A percentile compares a stretch with the other conserved stretches of the same genome.
Evolutionary conservation across 2,888 invertebrate species (phyloP).

Genomic region (Deroplatys truncata): DNA sequence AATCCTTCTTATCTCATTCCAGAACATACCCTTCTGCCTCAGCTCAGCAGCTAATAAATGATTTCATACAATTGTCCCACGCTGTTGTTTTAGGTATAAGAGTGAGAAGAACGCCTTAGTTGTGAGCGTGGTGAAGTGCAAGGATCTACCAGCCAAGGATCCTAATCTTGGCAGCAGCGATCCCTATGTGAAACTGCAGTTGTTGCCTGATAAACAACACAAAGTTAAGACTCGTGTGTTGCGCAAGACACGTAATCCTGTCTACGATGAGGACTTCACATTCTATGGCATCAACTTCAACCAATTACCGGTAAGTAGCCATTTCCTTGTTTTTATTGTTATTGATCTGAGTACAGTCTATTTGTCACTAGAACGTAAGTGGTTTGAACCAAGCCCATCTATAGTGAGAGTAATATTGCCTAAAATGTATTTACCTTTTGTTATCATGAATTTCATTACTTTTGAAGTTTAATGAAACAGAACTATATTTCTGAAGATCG

Average conservation of each 20-base stretch:
- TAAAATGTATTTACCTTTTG: background rate
- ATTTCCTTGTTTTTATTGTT: no score
- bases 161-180: slow-evolving; percentile 78
- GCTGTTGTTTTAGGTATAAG: slow-evolving; percentile 61
- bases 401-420: background rate
- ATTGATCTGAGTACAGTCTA: background rate
- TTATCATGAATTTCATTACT: no score
- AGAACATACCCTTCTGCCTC: no score
- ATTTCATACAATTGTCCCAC: no score
- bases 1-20: no score
- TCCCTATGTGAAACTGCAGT: slow-evolving; percentile 96
- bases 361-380: background rate
- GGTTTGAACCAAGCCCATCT: background rate
- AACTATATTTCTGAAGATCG: no score
- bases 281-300: slow-evolving; percentile 90
- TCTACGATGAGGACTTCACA: slow-evolving; percentile 98
- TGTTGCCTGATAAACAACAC: slow-evolving; percentile 95
- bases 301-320: slow-evolving; percentile 60
- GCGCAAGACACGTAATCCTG: slow-evolving; percentile 91
- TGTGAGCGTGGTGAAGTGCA: slow-evolving; percentile 87
- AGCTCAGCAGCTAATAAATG: no score
- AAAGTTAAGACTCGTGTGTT: slow-evolving; percentile 96
- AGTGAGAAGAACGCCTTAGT: slow-evolving; percentile 86
- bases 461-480: no score
- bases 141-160: slow-evolving; percentile 81